Evolutionary conservation across 1,140 invertebrate genomes (phyloP).

Genomic region (Hylaeus volcanicus): DNA sequence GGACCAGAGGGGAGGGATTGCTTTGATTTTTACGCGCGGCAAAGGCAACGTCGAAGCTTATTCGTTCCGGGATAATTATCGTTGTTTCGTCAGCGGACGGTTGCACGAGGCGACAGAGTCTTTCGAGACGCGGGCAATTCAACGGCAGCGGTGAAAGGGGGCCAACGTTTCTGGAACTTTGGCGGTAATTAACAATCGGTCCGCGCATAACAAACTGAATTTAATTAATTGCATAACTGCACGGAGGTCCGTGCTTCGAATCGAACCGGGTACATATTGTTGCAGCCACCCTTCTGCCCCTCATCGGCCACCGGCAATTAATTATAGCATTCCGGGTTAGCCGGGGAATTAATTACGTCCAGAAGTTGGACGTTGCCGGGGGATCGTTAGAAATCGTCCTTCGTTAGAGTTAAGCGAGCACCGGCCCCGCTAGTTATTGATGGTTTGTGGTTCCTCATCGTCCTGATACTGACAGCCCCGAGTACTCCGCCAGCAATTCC

Average conservation of each 20-base stretch:
- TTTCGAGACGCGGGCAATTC: constrained; percentile 20
- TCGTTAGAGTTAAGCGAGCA: constrained; percentile 66
- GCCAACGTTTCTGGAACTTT: constrained; percentile 56
- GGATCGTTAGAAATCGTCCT: constrained; percentile 71
- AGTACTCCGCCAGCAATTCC: constrained; percentile 27
- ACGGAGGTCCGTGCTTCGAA: constrained; percentile 57
- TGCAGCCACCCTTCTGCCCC: constrained; percentile 63
- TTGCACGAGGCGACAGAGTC: constrained; percentile 11
- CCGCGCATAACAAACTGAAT: constrained; percentile 63
- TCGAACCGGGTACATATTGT: constrained; percentile 66
- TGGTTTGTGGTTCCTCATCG: constrained; percentile 55
- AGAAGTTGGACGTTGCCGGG: constrained; percentile 70
- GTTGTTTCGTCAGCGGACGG: constrained; percentile 18
- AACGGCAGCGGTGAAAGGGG: not conserved
- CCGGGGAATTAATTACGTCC: constrained; percentile 73
- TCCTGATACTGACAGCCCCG: constrained; percentile 47
- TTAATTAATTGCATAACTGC: constrained; percentile 67
- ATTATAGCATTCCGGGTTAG: constrained; percentile 74
- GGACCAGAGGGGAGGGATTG: not conserved
- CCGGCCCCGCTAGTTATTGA: constrained; percentile 61
- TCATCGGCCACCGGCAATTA: constrained; percentile 71
- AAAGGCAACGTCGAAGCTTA: constrained; percentile 1
- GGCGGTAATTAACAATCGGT: constrained; percentile 62
- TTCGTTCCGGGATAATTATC: constrained; percentile 15
- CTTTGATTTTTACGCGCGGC: constrained; percentile 7